Percentiles rank a stretch among this genome's conserved stretches.
These are phyloP conservation scores for Myripristis jacobus DNA, from an alignment of 2,797 vertebrate genomes.

Conservation along the genomic window DNA sequence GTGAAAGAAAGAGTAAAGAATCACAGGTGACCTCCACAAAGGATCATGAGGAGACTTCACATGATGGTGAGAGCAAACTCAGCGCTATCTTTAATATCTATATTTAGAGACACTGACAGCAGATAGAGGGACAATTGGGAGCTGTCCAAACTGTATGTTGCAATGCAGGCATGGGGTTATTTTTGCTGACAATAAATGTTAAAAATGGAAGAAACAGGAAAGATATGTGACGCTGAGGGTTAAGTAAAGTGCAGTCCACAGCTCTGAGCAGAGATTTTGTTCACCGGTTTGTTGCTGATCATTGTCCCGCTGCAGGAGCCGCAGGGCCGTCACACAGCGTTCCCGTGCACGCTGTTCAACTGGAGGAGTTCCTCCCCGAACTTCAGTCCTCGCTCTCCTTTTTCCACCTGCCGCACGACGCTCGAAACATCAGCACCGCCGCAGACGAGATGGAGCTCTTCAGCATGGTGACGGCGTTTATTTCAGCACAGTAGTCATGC, in stretches of 20 bases:
- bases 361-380: conserved; percentile 74
- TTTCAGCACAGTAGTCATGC: too few relatives aligned
- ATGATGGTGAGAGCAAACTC: conserved; percentile 44
- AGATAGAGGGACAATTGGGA: too few relatives aligned
- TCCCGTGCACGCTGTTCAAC: conserved; percentile 57
- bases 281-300: background rate
- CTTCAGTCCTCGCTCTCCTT: conserved; percentile 77
- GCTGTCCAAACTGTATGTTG: too few relatives aligned
- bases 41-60: conserved; percentile 2
- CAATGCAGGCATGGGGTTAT: background rate
- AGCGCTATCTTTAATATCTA: background rate
- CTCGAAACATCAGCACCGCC: conserved; percentile 68
- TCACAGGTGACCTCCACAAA: conserved; percentile 21
- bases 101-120: too few relatives aligned
- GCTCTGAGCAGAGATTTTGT: background rate
- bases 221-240: too few relatives aligned
- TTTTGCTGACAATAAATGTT: background rate
- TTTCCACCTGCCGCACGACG: conserved; percentile 72
- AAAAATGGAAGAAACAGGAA: background rate
- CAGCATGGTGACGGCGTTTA: conserved; percentile 65
- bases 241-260: background rate
- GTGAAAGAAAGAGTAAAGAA: conserved; percentile 64
- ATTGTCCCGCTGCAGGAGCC: background rate
- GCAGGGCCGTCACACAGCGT: conserved; percentile 21
- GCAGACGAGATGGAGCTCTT: conserved; percentile 83